Conservation (phyloP, 2,113 vertebrate genomes). For the Lasiurus cinereus region DNA sequence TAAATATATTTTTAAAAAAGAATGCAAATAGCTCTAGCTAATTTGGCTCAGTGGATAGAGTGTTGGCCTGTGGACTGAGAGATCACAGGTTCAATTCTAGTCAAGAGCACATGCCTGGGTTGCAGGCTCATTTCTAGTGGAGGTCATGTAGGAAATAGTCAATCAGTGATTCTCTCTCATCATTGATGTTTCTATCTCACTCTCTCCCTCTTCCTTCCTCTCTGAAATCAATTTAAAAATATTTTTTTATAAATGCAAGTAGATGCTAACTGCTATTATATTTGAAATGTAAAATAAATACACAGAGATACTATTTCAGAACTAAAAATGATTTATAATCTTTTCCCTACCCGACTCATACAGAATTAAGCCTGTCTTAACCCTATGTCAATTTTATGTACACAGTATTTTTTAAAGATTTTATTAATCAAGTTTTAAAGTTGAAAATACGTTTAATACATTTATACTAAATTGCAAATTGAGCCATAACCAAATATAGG, state of each 20-base stretch:
- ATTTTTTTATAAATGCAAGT: not conserved
- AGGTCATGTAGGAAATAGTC: too few species aligned
- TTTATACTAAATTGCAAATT: slow-evolving; percentile 26
- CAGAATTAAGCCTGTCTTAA: slow-evolving; percentile 5
- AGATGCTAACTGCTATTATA: not conserved
- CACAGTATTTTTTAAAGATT: slow-evolving; percentile 46
- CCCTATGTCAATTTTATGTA: not conserved
- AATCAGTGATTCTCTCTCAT: too few species aligned
- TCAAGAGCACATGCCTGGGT: too few species aligned
- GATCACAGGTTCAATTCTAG: too few species aligned
- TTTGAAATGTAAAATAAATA: slow-evolving; percentile 9
- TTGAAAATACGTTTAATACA: slow-evolving; percentile 17
- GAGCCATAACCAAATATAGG: slow-evolving; percentile 33
- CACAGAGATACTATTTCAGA: slow-evolving; percentile 8
- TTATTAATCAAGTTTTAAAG: slow-evolving; percentile 43
- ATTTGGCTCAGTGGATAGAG: too few species aligned
- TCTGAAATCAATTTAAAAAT: too few species aligned
- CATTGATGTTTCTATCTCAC: too few species aligned
- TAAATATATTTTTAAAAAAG: too few species aligned
- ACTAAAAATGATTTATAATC: not conserved
- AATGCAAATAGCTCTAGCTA: too few species aligned
- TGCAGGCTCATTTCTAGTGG: too few species aligned
- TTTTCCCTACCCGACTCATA: not conserved
- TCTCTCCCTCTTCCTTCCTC: too few species aligned
- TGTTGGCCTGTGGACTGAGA: too few species aligned